These are phyloP conservation scores for Nesoenas mayeri DNA, from an alignment of 2,113 vertebrate species.

Conservation along the genomic window DNA sequence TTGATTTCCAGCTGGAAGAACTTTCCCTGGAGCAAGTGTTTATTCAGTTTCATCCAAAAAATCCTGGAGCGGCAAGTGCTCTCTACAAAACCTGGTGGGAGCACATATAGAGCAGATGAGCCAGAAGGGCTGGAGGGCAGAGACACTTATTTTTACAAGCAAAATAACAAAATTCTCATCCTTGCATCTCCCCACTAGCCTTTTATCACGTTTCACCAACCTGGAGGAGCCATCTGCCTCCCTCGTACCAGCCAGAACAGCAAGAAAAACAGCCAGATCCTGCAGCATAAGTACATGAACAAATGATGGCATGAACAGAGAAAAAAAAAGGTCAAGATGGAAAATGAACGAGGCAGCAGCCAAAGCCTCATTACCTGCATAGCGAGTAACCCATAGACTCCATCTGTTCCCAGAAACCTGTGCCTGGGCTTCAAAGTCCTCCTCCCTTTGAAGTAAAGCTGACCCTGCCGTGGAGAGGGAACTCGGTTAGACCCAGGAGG, in stretches of 20 bases:
- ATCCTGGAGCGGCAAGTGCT: conserved; percentile 42
- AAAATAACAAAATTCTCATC: background rate
- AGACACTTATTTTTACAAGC: background rate
- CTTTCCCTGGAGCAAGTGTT: conserved; percentile 37
- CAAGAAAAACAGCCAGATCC: conserved; percentile 15
- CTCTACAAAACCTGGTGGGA: conserved; percentile 31
- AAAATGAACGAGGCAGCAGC: background rate
- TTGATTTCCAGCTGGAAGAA: conserved; percentile 51
- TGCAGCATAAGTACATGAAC: background rate
- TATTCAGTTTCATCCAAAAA: conserved; percentile 61
- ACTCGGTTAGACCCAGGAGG: background rate
- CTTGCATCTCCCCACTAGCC: background rate
- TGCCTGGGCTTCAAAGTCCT: background rate
- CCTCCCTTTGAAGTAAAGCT: background rate
- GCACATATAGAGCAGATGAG: background rate
- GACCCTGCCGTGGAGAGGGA: background rate
- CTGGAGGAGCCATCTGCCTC: conserved; percentile 2
- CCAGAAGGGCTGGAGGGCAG: background rate
- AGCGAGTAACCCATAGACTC: background rate
- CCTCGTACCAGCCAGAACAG: conserved; percentile 8
- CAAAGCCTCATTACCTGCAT: conserved; percentile 39
- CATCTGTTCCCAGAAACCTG: conserved; percentile 23
- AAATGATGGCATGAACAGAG: background rate
- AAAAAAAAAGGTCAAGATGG: background rate
- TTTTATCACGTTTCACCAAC: conserved; percentile 3